A percentile compares a stretch with the other conserved stretches of the same genome.
Evolutionary conservation across 1,140 invertebrate genomes (phyloP).

Genomic region (Zaprionus capensis): DNA sequence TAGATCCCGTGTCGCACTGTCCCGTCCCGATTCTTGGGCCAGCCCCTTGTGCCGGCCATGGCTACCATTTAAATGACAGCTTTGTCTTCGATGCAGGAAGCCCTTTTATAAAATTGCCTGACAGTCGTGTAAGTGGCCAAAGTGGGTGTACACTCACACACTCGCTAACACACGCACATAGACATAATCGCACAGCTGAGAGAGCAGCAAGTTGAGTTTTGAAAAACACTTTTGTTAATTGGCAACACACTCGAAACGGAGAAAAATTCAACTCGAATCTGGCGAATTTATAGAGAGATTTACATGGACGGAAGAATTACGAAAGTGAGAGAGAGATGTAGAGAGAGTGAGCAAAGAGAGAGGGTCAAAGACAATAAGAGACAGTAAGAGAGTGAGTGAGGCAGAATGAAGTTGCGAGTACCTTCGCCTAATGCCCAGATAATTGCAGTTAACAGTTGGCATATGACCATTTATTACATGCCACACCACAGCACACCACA

Average conservation of each 20-base stretch:
- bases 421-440: constrained; percentile 44
- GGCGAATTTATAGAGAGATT: constrained; percentile 21
- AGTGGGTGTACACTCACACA: neutral
- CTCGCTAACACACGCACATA: neutral
- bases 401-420: neutral
- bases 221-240: constrained; percentile 39
- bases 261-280: neutral
- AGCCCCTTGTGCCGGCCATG: constrained; percentile 2
- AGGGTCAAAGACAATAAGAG: neutral
- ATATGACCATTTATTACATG: constrained; percentile 67
- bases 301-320: neutral
- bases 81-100: constrained; percentile 67
- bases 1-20: neutral
- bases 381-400: neutral
- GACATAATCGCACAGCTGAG: constrained; percentile 4
- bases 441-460: constrained; percentile 56
- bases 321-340: too few species aligned
- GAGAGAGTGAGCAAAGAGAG: neutral
- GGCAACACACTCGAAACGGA: constrained; percentile 16
- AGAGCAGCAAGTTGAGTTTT: constrained; percentile 18
- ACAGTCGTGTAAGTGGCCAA: constrained; percentile 36
- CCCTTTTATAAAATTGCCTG: constrained; percentile 32
- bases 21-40: neutral
- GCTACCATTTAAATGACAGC: constrained; percentile 40
- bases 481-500: constrained; percentile 39